Evolutionary conservation across 2,113 vertebrate genomes (phyloP), one percentile per base, ranked within the genome.

Genomic region (Neolamprologus ventralis): DNA sequence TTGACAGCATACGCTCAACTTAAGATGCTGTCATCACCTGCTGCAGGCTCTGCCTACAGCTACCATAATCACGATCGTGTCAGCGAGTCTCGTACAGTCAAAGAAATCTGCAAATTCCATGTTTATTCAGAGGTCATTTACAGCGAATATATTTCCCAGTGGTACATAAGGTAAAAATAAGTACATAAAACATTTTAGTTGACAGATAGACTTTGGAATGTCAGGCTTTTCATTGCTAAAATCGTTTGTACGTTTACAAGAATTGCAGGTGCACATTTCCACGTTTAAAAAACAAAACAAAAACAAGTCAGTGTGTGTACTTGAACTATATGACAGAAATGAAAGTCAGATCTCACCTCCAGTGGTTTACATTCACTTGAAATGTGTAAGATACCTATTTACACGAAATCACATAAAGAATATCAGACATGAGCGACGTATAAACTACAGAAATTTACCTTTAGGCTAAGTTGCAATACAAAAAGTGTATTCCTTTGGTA

Each of bases 401-500:
- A 92, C 84, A 87, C 86, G 28, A 89, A 89, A 75, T 26, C 84
- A 91, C 87, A 82, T 23, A 17, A 82, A 91, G 86, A 93, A 87
- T 88, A 91, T 85, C 90, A 92, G 87, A 94, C 93, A 89, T 80
- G 79, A 78, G 73, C 88, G 87, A 91, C 92, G 89, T 91, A 92
- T 21, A 90, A 94, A 95, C 92, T 57, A 88, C 89, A 86, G 89
- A 87, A 89, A 81, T 68, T 79, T 10, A 83, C 68, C 54, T 88
- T 92, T 73, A 86, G 82, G 83, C 82, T 86, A 86, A 82, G 82
- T 81, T 63, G 87, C 68, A 49, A 87, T 92, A 93, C 87, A 94
- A 94, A 68, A 95, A 93, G 88, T 92, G 87, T 81, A 85, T 88
- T 93, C 89, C 93, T 96, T 96, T 96, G 94, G 95, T 96, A 96